A percentile compares a stretch with the other conserved stretches of the same genome.
These are phyloP conservation scores for Oscheius myriophilus DNA, from an alignment of 2,888 invertebrate species.

Conservation along the genomic window DNA sequence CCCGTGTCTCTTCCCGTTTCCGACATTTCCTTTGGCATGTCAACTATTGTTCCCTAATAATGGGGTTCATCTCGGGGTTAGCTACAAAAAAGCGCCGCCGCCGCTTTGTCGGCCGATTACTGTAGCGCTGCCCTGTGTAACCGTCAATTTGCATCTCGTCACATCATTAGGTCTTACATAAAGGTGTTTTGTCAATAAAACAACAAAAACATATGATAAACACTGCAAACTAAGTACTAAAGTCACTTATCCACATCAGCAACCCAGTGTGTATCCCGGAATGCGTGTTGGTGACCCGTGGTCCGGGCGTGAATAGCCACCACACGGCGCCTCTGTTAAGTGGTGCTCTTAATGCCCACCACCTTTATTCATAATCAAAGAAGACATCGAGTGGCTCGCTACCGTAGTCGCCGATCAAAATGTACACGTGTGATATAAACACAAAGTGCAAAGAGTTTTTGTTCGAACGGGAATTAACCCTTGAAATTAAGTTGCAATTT, in stretches of 20 bases:
- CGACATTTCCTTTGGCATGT: conserved; percentile 25
- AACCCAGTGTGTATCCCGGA: too few species aligned
- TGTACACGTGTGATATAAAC: background rate
- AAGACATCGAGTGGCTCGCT: conserved; percentile 26
- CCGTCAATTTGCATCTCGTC: too few species aligned
- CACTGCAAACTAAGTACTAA: too few species aligned
- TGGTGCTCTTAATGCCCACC: conserved; percentile 25
- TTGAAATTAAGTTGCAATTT: too few species aligned
- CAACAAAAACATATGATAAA: too few species aligned
- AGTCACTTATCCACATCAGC: too few species aligned
- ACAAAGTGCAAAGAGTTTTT: too few species aligned
- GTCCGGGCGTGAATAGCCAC: conserved; percentile 21
- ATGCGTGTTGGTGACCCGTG: conserved; percentile 15
- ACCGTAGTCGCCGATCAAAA: conserved; percentile 15
- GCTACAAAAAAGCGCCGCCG: conserved; percentile 15
- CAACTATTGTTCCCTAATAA: conserved; percentile 29
- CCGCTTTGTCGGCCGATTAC: background rate
- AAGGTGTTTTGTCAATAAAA: too few species aligned
- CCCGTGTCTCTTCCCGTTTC: background rate
- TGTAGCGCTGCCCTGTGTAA: too few species aligned
- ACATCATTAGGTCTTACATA: too few species aligned
- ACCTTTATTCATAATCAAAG: conserved; percentile 31
- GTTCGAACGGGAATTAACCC: too few species aligned
- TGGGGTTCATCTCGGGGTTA: conserved; percentile 23
- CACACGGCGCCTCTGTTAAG: conserved; percentile 29